Percentiles rank a stretch among this genome's conserved stretches.
Conservation (phyloP, 1,140 invertebrate genomes). For the Cotesia typhae region DNA sequence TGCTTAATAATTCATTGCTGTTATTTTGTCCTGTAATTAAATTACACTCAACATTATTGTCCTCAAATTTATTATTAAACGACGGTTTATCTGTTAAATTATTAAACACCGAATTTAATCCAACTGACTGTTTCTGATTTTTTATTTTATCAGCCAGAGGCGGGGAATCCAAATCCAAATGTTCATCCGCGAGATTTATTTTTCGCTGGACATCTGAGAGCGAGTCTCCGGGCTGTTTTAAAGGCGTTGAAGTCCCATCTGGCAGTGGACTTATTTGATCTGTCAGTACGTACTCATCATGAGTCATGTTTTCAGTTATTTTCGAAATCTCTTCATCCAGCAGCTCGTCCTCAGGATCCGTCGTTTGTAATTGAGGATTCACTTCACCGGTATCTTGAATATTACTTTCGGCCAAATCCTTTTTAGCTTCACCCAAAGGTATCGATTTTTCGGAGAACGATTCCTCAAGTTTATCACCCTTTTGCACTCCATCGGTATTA, state of each 20-base stretch:
- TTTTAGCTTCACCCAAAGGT: background rate
- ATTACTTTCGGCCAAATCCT: background rate
- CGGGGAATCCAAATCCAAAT: conserved; percentile 53
- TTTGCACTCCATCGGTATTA: conserved; percentile 4
- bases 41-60: too few species aligned
- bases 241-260: conserved; percentile 45
- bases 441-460: background rate
- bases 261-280: conserved; percentile 57
- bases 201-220: conserved; percentile 44
- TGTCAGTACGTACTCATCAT: conserved; percentile 62
- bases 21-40: too few species aligned
- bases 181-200: conserved; percentile 53
- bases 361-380: conserved; percentile 26
- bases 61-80: background rate
- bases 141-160: conserved; percentile 11
- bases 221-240: conserved; percentile 29
- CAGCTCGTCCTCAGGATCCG: conserved; percentile 57
- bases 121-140: background rate
- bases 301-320: conserved; percentile 64
- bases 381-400: background rate
- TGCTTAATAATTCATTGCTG: background rate
- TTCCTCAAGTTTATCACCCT: background rate
- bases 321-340: conserved; percentile 64
- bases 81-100: too few species aligned
- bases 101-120: too few species aligned